Conservation (phyloP, 2,113 vertebrate species). For the Tupaia tana region DNA sequence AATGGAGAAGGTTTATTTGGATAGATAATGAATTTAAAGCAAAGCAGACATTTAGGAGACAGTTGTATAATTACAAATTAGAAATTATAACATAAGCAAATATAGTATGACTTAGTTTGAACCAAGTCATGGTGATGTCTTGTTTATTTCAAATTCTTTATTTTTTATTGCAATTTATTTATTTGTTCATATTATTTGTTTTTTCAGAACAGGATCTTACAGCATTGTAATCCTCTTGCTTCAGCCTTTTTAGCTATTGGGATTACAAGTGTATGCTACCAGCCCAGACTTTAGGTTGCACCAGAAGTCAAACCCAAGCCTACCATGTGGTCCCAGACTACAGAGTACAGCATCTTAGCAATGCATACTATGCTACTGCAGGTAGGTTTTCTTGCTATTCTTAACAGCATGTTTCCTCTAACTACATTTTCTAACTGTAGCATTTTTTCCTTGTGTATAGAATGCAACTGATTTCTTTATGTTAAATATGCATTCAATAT, state of each 20-base stretch:
- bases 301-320: no score
- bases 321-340: no score
- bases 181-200: no score
- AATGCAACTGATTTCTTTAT: slow-evolving; percentile 21
- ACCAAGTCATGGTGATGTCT: neutral
- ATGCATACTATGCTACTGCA: no score
- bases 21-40: neutral
- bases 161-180: neutral
- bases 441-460: neutral
- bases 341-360: no score
- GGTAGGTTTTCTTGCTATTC: neutral
- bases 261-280: no score
- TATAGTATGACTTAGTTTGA: neutral
- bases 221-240: no score
- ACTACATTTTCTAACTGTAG: neutral
- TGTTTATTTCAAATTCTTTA: slow-evolving; percentile 37
- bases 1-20: neutral
- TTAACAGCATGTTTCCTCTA: neutral
- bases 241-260: no score
- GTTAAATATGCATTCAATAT: neutral
- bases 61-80: neutral
- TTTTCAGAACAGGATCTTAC: no score
- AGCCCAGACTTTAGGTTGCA: no score
- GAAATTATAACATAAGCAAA: neutral
- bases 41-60: neutral